Evolutionary conservation across 2,888 invertebrate species (phyloP).

Genomic region (Lasioglossum marginatum): DNA sequence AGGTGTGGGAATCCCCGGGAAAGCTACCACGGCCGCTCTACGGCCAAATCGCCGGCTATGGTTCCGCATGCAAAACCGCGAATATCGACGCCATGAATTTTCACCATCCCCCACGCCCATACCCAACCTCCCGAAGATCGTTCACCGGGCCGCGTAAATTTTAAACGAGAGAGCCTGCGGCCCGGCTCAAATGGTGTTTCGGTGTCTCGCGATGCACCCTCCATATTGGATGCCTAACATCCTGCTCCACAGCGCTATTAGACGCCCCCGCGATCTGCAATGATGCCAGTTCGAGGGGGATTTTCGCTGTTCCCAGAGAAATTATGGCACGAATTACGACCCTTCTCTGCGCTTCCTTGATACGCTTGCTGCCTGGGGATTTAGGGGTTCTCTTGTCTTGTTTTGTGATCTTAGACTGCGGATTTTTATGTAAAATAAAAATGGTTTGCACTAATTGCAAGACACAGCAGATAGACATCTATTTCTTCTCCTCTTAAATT

Average conservation of each 20-base stretch:
- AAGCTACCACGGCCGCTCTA: slow-evolving; percentile 23
- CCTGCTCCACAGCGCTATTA: background rate
- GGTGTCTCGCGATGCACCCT: slow-evolving; percentile 32
- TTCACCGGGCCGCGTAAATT: slow-evolving; percentile 51
- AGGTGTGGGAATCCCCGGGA: background rate
- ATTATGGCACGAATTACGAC: background rate
- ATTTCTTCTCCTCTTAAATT: background rate
- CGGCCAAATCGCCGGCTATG: slow-evolving; percentile 61
- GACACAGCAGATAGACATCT: no score
- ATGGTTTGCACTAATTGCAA: background rate
- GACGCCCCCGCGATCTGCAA: background rate
- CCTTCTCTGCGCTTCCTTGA: background rate
- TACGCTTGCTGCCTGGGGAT: background rate
- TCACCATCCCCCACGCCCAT: slow-evolving; percentile 30
- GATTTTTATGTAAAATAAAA: background rate
- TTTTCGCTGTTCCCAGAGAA: background rate
- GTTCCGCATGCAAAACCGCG: slow-evolving; percentile 64
- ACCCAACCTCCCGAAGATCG: slow-evolving; percentile 38
- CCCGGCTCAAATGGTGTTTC: slow-evolving; percentile 28
- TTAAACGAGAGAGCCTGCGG: slow-evolving; percentile 36
- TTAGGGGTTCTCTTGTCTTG: background rate
- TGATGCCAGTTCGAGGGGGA: background rate
- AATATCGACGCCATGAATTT: slow-evolving; percentile 69
- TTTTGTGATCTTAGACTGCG: background rate
- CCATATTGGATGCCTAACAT: background rate